Evolutionary conservation across 2,113 vertebrate genomes (phyloP), one percentile per base, ranked within the genome.

Genomic region (Perca schrenkii): DNA sequence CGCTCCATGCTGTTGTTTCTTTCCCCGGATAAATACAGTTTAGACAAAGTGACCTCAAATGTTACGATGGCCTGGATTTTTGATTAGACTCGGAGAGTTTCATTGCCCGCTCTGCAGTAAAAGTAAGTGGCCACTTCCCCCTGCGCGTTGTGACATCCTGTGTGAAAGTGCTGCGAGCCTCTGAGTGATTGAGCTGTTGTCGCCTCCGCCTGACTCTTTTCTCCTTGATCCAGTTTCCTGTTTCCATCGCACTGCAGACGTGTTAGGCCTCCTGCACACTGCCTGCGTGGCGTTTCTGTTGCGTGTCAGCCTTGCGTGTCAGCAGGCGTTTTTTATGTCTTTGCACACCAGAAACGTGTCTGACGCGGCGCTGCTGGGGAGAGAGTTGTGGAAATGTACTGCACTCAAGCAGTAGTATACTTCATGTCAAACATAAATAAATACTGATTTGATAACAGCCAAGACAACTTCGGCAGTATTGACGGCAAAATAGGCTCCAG

Each of bases 201-300:
- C 57, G 31, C 73, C 82, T 80, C 46, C 22, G 6, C 61, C 65
- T 61, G 68, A 82, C 72, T 77, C 67, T 21, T 66, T 70, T 86
- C 66, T 86, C 83, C 86, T 83, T 70, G 80, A 66, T 82, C 65
- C 65, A 57, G 34, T 2, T 70, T 82, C 73, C 80, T 64, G 50
- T 34, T 10, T 61, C 40, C 80, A 40, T 7, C 70, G 6, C 49
- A 54, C 61, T 50, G 78, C 49, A 19, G 28, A 57, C 28, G 34
- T 34, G 34, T 34, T 6, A 25, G 25, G 25, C 25, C 25, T 25
- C n/a, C n/a, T n/a, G n/a, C n/a, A n/a, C 25, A 25, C 25, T 25
- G 25, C 25, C 25, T 25, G 25, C 25, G 25, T 25, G 25, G 25
- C 25, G 25, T 25, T 25, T 25, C 25, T 25, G 25, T 25, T 25